Conservation (phyloP, 2,888 invertebrate species). For the Nezara viridula region DNA sequence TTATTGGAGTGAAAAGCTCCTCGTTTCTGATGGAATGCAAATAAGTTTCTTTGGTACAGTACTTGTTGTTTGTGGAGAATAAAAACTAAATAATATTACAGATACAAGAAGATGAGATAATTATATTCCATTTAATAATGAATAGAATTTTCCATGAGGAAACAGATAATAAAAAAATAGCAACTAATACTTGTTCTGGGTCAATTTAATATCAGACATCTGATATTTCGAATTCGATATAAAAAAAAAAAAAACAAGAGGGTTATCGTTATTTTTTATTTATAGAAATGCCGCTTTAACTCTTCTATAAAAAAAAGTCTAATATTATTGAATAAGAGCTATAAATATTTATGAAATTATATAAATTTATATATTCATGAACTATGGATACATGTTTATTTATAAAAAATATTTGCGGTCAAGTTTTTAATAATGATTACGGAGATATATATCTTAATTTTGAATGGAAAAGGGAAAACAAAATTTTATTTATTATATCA, state of each 20-base stretch:
- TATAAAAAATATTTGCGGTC: no score
- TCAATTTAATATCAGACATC: slow-evolving; percentile 1
- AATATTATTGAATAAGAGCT: not conserved
- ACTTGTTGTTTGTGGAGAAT: not conserved
- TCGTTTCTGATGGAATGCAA: not conserved
- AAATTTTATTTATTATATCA: no score
- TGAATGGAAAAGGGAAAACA: no score
- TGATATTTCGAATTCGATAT: not conserved
- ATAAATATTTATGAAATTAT: not conserved
- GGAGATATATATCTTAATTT: no score
- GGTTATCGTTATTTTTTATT: slow-evolving; percentile 16
- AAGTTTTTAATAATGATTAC: no score
- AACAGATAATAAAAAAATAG: not conserved
- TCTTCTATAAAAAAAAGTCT: not conserved
- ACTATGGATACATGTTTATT: no score
- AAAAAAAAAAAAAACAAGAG: not conserved
- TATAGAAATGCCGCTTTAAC: not conserved
- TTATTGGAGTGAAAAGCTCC: not conserved
- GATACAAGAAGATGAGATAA: not conserved
- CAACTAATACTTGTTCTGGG: not conserved
- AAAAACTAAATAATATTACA: not conserved
- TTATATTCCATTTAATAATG: not conserved
- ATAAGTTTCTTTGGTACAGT: not conserved
- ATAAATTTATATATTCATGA: no score
- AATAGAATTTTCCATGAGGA: not conserved